Evolutionary conservation across 2,888 invertebrate genomes (phyloP).

Genomic region (Orchesellides sinensis): DNA sequence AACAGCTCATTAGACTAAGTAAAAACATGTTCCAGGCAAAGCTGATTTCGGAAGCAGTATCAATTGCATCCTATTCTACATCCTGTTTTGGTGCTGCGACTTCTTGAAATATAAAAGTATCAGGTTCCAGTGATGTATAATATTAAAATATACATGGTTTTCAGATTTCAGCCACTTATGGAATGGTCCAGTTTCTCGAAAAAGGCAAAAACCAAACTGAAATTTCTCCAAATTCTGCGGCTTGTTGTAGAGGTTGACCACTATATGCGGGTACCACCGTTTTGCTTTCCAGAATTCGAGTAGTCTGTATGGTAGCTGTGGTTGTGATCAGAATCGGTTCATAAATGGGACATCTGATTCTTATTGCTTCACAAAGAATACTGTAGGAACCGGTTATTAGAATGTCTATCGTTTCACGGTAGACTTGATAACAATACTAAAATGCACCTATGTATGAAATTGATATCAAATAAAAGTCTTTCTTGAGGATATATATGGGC

Average conservation of each 20-base stretch:
- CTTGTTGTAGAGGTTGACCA: no score
- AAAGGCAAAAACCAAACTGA: constrained; percentile 6
- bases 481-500: constrained; percentile 29
- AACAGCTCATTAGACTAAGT: neutral
- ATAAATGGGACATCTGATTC: constrained; percentile 35
- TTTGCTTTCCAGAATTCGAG: no score
- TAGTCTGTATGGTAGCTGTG: no score
- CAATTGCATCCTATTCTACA: neutral
- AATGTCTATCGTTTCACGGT: constrained; percentile 30
- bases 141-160: neutral
- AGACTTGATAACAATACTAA: constrained; percentile 14
- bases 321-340: neutral
- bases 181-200: neutral
- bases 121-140: no score
- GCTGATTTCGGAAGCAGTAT: neutral
- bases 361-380: constrained; percentile 20
- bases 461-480: constrained; percentile 55
- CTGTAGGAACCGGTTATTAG: constrained; percentile 24
- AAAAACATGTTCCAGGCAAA: neutral
- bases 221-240: no score
- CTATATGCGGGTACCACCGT: no score
- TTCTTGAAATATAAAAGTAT: no score
- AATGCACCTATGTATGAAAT: constrained; percentile 41
- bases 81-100: no score
- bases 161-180: neutral